Percentiles rank a stretch among this genome's conserved stretches.
Conservation (phyloP, 1,140 invertebrate genomes). For the Bombus confusus region DNA sequence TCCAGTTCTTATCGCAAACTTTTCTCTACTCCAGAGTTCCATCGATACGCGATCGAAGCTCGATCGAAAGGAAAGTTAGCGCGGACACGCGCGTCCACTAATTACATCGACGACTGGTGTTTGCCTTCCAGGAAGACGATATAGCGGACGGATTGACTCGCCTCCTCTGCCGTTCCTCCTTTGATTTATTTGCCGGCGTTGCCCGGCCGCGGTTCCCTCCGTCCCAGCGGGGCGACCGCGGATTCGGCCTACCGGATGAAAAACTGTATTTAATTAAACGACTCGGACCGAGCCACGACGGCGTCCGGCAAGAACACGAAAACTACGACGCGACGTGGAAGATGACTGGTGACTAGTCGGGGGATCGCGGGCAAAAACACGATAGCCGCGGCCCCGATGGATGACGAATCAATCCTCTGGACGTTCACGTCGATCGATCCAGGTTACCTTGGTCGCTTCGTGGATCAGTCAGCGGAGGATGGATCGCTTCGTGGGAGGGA, state of each 20-base stretch:
- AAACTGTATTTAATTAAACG: constrained; percentile 78
- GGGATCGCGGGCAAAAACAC: constrained; percentile 73
- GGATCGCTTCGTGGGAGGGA: background rate
- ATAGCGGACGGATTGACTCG: constrained; percentile 42
- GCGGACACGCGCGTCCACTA: constrained; percentile 72
- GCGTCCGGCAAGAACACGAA: constrained; percentile 47
- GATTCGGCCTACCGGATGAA: constrained; percentile 65
- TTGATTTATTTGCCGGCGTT: constrained; percentile 74
- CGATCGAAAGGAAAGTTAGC: background rate
- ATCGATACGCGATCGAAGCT: no score
- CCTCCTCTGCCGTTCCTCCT: constrained; percentile 7
- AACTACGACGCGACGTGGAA: constrained; percentile 65
- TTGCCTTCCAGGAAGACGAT: constrained; percentile 73
- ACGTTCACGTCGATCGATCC: constrained; percentile 37
- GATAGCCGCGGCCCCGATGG: constrained; percentile 54
- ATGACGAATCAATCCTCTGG: constrained; percentile 73
- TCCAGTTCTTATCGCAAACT: no score
- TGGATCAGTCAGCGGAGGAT: background rate
- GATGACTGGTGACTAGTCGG: constrained; percentile 69
- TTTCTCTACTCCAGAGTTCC: no score
- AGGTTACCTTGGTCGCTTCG: constrained; percentile 2
- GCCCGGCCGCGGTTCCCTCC: constrained; percentile 21
- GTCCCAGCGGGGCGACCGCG: constrained; percentile 56
- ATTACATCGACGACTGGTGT: constrained; percentile 74
- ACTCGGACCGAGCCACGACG: constrained; percentile 50